Base-by-base conservation (phyloP, 2,797 vertebrate species). In the Microcaecilia unicolor region DNA sequence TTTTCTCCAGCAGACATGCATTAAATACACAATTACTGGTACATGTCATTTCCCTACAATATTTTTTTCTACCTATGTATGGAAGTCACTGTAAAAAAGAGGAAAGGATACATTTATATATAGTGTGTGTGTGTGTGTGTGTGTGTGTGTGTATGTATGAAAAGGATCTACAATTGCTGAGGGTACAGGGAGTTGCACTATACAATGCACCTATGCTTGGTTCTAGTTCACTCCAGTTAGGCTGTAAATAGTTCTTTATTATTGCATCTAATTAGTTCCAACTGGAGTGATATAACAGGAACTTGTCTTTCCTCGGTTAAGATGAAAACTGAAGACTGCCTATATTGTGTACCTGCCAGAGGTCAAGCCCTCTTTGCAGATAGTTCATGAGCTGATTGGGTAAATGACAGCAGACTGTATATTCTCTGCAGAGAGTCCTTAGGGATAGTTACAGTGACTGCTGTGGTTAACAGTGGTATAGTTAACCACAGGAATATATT, bases 61-160 rank as follows among this genome's bases (percentile, higher is more conserved):
- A 47, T 50, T 56, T 78, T 56, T 78, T 76, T 74, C 72, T 80
- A 79, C 64, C 43, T 74, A 61, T 81, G 72, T 81, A 76, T 44
- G 59, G 76, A 79, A 84, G 74, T 58, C 65, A 48, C 73, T 84
- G 81, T 78, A 83, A 72, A 83, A 70, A 78, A 52, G 55, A 70
- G 65, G 75, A 48, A 72, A n/a, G n/a, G n/a, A 39, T 65, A 75
- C 21, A 55, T n/a, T 72, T 48, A 73, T n/a, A 77, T 77, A 79
- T 70, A 76, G 60, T 72, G 48, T 64, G 75, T 77, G 49, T 58
- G 69, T 71, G 67, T 81, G 74, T 75, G 75, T 59, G 67, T 76
- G n/a, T 70, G 64, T 65, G 64, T 56, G 79, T 64, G 72, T 56
- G 72, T 39, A 41, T 74, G 67, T 73, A 78, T 77, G 81, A 79